A percentile compares a stretch with the other conserved stretches of the same genome.
Evolutionary conservation across 2,113 vertebrate species (phyloP).

Genomic region (Apodemus sylvaticus): DNA sequence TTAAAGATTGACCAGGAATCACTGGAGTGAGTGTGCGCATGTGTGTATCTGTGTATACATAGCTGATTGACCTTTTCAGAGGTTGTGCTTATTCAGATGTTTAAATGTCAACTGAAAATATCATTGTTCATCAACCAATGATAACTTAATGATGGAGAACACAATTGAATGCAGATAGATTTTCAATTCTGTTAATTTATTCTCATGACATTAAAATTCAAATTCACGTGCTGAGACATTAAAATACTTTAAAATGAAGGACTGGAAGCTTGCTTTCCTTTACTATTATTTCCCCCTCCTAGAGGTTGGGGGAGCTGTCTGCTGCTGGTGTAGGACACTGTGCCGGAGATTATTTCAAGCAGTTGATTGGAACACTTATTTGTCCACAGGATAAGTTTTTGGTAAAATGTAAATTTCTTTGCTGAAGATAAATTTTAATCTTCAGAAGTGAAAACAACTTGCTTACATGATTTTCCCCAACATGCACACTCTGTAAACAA

Average conservation of each 20-base stretch:
- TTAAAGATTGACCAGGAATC: not conserved
- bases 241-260: not conserved
- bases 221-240: not conserved
- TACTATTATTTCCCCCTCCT: too few relatives aligned
- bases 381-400: not conserved
- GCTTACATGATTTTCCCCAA: not conserved
- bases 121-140: not conserved
- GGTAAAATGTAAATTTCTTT: not conserved
- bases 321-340: not conserved
- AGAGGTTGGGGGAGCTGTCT: not conserved
- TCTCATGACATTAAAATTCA: not conserved
- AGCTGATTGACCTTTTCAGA: not conserved
- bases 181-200: not conserved
- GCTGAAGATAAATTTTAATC: not conserved
- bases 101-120: slow-evolving; percentile 24
- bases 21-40: not conserved
- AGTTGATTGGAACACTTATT: not conserved
- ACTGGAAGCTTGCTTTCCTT: not conserved
- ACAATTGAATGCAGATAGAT: not conserved
- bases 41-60: not conserved
- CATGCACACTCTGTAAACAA: not conserved
- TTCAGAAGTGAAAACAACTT: not conserved
- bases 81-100: not conserved
- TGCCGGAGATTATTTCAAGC: not conserved
- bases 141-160: not conserved